Percentiles rank a stretch among this genome's conserved stretches.
Conservation (phyloP, 2,797 vertebrate species). For the Limnodromus scolopaceus region DNA sequence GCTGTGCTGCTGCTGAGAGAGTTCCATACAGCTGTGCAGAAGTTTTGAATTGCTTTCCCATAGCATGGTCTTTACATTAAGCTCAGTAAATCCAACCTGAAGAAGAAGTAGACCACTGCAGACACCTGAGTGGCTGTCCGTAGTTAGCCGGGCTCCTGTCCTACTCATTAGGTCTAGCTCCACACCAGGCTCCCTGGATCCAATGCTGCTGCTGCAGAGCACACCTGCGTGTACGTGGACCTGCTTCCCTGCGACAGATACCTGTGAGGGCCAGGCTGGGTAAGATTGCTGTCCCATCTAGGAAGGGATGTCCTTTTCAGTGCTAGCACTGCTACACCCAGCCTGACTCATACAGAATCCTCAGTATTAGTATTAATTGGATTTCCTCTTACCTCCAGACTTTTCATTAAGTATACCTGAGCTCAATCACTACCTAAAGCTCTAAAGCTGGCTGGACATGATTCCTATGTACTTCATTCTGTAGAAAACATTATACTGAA, state of each 20-base stretch:
- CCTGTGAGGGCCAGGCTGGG: neutral
- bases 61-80: neutral
- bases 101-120: neutral
- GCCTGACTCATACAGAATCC: neutral
- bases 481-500: neutral
- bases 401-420: neutral
- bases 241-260: neutral
- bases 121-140: rapidly evolving
- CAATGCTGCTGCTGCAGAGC: neutral
- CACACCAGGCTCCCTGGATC: neutral
- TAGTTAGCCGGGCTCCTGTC: neutral
- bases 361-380: neutral
- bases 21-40: neutral
- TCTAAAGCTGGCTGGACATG: neutral
- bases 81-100: neutral
- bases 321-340: neutral
- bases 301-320: neutral
- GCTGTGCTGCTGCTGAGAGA: neutral
- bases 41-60: neutral
- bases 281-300: neutral
- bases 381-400: neutral
- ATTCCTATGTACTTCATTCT: neutral
- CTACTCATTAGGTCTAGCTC: neutral
- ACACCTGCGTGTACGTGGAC: no score
- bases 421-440: neutral